These are phyloP conservation scores for Phaethon lepturus DNA, from an alignment of 2,113 vertebrate genomes.

Conservation along the genomic window DNA sequence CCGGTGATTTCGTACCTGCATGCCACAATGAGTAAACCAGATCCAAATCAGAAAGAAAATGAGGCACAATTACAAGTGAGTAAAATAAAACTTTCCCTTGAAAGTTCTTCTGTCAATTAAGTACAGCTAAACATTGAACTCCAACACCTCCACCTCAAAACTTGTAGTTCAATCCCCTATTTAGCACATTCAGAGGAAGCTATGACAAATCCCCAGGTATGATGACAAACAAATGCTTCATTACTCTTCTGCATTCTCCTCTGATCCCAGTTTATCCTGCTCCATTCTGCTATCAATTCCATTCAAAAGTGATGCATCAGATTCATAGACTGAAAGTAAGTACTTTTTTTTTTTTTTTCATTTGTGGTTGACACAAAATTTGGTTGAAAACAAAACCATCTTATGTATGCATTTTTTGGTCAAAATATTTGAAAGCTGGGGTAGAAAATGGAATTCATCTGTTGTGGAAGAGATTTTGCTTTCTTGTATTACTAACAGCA, in stretches of 20 bases:
- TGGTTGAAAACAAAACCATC: background rate
- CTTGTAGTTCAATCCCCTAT: background rate
- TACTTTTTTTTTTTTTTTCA: constrained; percentile 32
- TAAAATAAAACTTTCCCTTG: background rate
- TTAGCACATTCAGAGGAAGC: constrained; percentile 4
- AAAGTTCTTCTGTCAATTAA: background rate
- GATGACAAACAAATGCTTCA: constrained; percentile 5
- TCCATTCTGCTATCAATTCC: background rate
- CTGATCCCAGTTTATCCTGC: constrained; percentile 30
- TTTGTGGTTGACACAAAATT: background rate
- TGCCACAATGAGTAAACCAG: background rate
- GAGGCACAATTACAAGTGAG: background rate
- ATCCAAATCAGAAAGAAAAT: background rate
- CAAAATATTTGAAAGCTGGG: background rate
- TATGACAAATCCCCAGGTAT: background rate
- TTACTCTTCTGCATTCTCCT: background rate
- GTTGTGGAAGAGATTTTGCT: background rate
- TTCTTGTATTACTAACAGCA: background rate
- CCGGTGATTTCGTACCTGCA: background rate
- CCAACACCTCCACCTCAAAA: background rate
- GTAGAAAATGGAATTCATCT: background rate
- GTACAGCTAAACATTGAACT: background rate
- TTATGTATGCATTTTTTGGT: background rate
- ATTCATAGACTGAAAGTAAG: constrained; percentile 2
- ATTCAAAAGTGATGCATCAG: background rate